Evolutionary conservation across 2,888 invertebrate genomes (phyloP).

Genomic region (Monopis laevigella): DNA sequence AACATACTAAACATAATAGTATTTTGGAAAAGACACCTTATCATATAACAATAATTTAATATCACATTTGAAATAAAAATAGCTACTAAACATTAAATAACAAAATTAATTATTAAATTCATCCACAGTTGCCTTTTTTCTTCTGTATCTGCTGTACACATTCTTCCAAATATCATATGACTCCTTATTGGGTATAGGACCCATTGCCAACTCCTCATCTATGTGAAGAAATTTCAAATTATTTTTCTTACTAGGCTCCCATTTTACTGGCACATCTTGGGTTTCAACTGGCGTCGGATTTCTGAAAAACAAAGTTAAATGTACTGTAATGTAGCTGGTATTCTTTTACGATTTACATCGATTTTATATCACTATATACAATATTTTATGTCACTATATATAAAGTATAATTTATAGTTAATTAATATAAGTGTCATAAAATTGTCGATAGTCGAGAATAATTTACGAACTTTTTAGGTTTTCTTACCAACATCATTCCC

Average conservation of each 20-base stretch:
- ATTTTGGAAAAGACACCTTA: too few relatives aligned
- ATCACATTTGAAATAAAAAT: neutral
- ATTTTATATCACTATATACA: too few relatives aligned
- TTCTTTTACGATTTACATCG: too few relatives aligned
- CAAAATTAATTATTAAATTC: neutral
- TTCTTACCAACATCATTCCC: too few relatives aligned
- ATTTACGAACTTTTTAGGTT: too few relatives aligned
- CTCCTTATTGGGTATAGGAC: slow-evolving; percentile 28
- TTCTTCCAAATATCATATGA: slow-evolving; percentile 35
- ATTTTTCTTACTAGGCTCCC: slow-evolving; percentile 30
- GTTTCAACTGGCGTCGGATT: slow-evolving; percentile 31
- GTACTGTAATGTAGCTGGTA: too few relatives aligned
- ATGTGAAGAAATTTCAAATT: slow-evolving; percentile 33
- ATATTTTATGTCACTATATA: too few relatives aligned
- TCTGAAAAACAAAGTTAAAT: slow-evolving; percentile 29
- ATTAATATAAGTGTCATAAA: too few relatives aligned
- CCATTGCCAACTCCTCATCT: slow-evolving; percentile 30
- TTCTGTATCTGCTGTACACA: slow-evolving; percentile 25
- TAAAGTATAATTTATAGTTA: too few relatives aligned
- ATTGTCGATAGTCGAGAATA: too few relatives aligned
- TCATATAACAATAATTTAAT: too few relatives aligned
- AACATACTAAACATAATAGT: too few relatives aligned
- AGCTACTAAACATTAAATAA: neutral
- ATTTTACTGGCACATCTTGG: slow-evolving; percentile 27
- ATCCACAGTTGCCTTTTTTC: slow-evolving; percentile 13